Percentiles rank a stretch among this genome's conserved stretches.
phyloP scores from a whole-genome alignment of 2,797 vertebrate genomes.

The Ispidina picta region DNA sequence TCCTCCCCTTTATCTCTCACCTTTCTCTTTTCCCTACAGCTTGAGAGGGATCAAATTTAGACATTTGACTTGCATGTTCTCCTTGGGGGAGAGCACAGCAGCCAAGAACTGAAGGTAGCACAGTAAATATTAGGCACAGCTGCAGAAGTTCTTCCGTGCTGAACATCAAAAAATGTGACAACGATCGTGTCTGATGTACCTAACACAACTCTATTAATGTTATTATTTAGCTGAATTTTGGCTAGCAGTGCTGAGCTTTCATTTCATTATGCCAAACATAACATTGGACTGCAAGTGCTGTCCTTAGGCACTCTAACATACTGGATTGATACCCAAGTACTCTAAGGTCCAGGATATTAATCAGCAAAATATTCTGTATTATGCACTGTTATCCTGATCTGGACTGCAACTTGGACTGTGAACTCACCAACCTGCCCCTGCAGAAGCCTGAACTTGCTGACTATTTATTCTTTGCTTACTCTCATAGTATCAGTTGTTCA shows the following conservation, averaged over 20 bases:
- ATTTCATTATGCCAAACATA: neutral
- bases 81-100: neutral
- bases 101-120: neutral
- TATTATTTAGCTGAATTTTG: neutral
- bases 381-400: neutral
- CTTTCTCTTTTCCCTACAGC: neutral
- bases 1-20: neutral
- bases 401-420: neutral
- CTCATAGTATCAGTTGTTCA: neutral
- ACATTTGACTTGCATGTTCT: neutral
- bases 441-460: neutral
- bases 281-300: too few species aligned
- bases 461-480: neutral
- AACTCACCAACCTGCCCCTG: neutral
- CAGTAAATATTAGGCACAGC: neutral
- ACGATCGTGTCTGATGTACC: neutral
- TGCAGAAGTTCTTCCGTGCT: neutral
- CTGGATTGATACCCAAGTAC: rapidly evolving
- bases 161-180: neutral
- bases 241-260: neutral
- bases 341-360: neutral
- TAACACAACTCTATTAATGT: neutral
- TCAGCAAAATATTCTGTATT: neutral
- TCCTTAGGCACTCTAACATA: neutral
- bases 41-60: neutral